Percentiles rank a stretch among this genome's conserved stretches.
These are phyloP conservation scores for Sebastes oblongus DNA, from an alignment of 2,797 vertebrate species.

Conservation along the genomic window DNA sequence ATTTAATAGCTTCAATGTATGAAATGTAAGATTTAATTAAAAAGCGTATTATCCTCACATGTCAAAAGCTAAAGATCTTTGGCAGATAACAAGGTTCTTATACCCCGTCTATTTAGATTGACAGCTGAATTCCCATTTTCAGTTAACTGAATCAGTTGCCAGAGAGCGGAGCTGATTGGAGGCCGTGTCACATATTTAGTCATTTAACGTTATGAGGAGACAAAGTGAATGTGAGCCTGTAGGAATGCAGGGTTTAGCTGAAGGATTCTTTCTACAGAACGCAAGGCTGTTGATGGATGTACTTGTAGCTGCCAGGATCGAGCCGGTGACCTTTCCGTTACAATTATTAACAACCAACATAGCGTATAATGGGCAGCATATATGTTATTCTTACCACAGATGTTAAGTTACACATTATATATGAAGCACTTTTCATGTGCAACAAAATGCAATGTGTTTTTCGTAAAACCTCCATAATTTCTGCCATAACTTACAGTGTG, in stretches of 20 bases:
- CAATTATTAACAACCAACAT: not conserved
- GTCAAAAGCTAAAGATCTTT: not conserved
- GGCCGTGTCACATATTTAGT: not conserved
- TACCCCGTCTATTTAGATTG: not conserved
- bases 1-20: conserved; percentile 1
- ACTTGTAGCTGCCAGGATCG: not conserved
- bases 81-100: not conserved
- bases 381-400: not conserved
- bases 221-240: not conserved
- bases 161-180: not conserved
- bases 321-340: not conserved
- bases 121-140: not conserved
- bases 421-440: not conserved
- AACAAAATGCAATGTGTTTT: not conserved
- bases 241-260: not conserved
- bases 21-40: not conserved
- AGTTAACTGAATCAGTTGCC: conserved; percentile 1
- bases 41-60: not conserved
- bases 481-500: not conserved
- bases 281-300: not conserved
- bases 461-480: not conserved
- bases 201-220: not conserved
- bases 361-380: rapidly evolving
- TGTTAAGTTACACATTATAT: not conserved
- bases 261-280: not conserved